Evolutionary conservation across 2,888 invertebrate species (phyloP), one percentile per base, ranked within the genome.

Genomic region (Aplocera efformata): DNA sequence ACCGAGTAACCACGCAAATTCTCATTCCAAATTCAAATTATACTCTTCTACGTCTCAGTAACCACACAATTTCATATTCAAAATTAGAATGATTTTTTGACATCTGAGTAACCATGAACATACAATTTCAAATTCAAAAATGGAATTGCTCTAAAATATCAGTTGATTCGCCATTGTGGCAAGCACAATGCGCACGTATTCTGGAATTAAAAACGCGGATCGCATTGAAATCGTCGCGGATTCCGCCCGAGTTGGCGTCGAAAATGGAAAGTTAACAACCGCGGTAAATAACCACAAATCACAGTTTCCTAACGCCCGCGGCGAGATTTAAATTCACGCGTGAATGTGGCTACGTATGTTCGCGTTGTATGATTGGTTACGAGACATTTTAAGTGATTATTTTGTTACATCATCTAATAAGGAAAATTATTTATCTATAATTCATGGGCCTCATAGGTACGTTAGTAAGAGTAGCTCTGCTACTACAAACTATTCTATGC

Each of bases 261-360:
- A 79, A 74, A 86, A 86, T 85, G 84, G 85, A 77, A 80, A 81
- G 76, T 81, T 83, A 85, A 86, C 83, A 78, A 72, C 77, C 82
- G 81, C 75, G 72, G 83, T 84, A 85, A 85, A 85, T 85, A 88
- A 82, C 86, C 86, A 85, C 86, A 88, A 88, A 88, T 88, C 86
- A 86, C 83, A 60, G 78, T 67, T 63, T 78, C 72, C 83, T 83
- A 84, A 84, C 84, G 70, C 85, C 72, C 74, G 67, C 66, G 79
- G 81, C 82, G 80, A 77, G 76, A 80, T 86, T 86, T 83, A 79
- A 84, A 86, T 85, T 85, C 73, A 74, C 80, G 77, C 74, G 70
- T 71, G 69, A 74, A 69, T 75, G 69, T 79, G 61, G 67, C 72
- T 60, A 67, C 45, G 56, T 42, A 28, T 41, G 68, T 73, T 60